Conservation (phyloP, 2,797 vertebrate species). For the Lepidocolaptes lacrymiger region DNA sequence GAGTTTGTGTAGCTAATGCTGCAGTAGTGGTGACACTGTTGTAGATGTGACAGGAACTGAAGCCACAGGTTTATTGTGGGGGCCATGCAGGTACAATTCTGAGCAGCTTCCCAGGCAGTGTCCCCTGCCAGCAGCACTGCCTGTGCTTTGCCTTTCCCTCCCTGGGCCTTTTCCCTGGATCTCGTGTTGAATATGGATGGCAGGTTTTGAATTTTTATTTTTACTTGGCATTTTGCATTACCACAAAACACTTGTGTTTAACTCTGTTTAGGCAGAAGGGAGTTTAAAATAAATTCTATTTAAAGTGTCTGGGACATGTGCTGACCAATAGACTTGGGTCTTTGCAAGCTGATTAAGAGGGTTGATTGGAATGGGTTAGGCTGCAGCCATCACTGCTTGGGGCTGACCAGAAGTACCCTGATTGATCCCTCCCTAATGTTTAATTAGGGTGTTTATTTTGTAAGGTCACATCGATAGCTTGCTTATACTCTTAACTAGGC, state of each 20-base stretch:
- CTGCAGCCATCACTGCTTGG: rapidly evolving
- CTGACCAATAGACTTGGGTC: not conserved
- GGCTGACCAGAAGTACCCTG: not conserved
- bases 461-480: not conserved
- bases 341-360: not conserved
- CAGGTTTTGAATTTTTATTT: not conserved
- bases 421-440: not conserved
- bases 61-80: not conserved
- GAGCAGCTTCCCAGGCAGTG: too few species aligned
- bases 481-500: not conserved
- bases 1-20: not conserved
- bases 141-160: not conserved
- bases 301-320: not conserved
- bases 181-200: not conserved
- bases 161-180: not conserved
- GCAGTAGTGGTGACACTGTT: not conserved
- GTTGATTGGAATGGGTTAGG: not conserved
- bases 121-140: not conserved
- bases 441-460: not conserved
- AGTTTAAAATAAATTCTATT: not conserved
- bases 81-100: not conserved
- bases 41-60: not conserved
- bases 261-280: not conserved
- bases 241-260: not conserved
- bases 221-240: not conserved